Base-by-base conservation (phyloP, 2,113 vertebrate species). In the Phoxinus phoxinus region DNA sequence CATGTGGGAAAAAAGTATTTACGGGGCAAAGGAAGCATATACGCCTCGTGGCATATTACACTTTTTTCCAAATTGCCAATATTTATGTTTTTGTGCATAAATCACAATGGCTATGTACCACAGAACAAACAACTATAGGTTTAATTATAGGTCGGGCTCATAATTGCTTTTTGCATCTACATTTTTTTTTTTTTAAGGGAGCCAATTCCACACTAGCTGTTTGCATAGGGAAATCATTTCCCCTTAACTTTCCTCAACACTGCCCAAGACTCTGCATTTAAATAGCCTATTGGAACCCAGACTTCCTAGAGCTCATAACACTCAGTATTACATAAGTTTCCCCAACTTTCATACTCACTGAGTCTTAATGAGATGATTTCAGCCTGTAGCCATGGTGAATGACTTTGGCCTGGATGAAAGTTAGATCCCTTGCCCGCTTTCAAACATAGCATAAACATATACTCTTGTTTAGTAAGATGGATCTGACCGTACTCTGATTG, bases 371-470 rank as follows among this genome's bases (percentile, higher is more conserved):
- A 59, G 41, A 37, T 87, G 63, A 65, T 41, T 53, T 46, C 41
- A n/a, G 65, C 65, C 25, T 58, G 17, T 46, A 44, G 59, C 4
- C 58, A 44, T 35, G 41, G 11, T 58, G 32, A 32, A 80, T 78
- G 6, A 32, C 8, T 81, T 27, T 41, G 85, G 58, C 48, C 51
- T 71, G 63, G 63, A 51, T 59, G 73, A 71, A 46, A 53, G 37
- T 63, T 48, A n/a, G 32, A 85, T 78, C 1, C 71, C 25, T 41
- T 46, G 56, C 59, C 77, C 58, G 23, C 25, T 73, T 21, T 88
- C 63, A 32, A 69, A 69, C 32, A 69, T 81, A 13, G 48, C 41
- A 51, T 25, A 19, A 32, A 5, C 12, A 53, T 12, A 41, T 35
- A 32, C 72, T 59, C 9, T n/a, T 84, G 12, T 67, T 23, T 65